Conservation (phyloP, 2,888 invertebrate species). For the Minunthozetes semirufus region DNA sequence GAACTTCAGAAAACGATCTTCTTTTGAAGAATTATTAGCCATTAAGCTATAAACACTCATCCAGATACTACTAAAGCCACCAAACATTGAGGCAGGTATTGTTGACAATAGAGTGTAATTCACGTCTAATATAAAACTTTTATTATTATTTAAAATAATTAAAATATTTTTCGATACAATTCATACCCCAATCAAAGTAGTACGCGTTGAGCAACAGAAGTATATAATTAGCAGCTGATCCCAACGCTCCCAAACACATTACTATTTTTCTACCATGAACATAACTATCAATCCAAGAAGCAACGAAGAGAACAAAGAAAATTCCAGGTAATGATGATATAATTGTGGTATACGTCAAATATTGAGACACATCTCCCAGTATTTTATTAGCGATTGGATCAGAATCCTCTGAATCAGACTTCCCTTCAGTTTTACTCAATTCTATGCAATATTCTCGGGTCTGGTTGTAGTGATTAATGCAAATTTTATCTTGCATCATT, state of each 20-base stretch:
- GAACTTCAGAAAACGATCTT: not conserved
- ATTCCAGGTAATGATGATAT: slow-evolving; percentile 10
- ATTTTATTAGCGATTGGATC: not conserved
- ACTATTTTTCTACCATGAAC: not conserved
- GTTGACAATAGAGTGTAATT: not conserved
- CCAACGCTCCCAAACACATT: not conserved
- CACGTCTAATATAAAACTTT: not conserved
- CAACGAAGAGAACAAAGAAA: slow-evolving; percentile 10
- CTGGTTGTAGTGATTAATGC: not conserved
- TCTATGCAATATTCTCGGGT: not conserved
- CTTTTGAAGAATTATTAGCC: not conserved
- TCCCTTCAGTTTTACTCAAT: not conserved
- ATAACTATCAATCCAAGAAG: slow-evolving; percentile 26
- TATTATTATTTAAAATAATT: not conserved
- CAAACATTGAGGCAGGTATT: not conserved
- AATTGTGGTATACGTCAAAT: not conserved
- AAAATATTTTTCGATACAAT: not conserved
- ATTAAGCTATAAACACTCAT: not conserved
- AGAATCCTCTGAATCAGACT: not conserved
- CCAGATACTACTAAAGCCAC: not conserved
- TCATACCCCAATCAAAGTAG: not conserved
- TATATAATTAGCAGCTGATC: not conserved
- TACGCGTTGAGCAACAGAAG: not conserved
- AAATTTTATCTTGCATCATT: slow-evolving; percentile 8
- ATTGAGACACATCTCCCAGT: not conserved